These are phyloP conservation scores for Ricordea florida DNA, from an alignment of 92 coral and sea anemone genomes.

Conservation along the genomic window DNA sequence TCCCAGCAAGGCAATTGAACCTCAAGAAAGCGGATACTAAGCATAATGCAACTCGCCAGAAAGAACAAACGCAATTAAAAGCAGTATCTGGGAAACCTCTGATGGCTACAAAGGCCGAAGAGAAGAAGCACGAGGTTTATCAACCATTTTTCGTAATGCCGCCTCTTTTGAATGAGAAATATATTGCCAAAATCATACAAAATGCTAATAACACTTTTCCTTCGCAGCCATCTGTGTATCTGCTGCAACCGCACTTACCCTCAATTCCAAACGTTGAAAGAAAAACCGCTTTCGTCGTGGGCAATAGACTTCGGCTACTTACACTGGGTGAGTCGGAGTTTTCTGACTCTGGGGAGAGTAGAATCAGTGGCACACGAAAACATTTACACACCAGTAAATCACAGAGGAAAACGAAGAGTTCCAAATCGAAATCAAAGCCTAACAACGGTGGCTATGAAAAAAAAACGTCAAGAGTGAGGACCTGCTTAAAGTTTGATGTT, in stretches of 20 bases:
- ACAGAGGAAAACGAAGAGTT: constrained; percentile 9
- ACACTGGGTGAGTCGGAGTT: constrained; percentile 67
- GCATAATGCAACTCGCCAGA: constrained; percentile 8
- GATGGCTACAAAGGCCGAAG: constrained; percentile 18
- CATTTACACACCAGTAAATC: constrained; percentile 40
- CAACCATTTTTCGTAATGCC: constrained; percentile 60
- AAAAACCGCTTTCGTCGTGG: constrained; percentile 63
- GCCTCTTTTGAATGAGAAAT: constrained; percentile 58
- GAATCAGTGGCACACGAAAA: constrained; percentile 30
- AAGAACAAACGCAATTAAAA: constrained; percentile 50
- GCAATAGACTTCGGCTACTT: constrained; percentile 74
- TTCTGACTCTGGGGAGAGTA: constrained; percentile 3
- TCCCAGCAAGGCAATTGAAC: constrained; percentile 53
- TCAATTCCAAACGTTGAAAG: constrained; percentile 90
- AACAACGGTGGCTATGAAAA: neutral
- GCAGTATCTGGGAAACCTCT: constrained; percentile 69
- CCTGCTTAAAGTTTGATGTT: constrained; percentile 71
- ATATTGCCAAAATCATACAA: constrained; percentile 73
- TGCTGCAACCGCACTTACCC: constrained; percentile 87
- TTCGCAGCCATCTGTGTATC: constrained; percentile 55
- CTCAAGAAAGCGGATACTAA: constrained; percentile 25
- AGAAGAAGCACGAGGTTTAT: neutral
- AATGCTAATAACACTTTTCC: constrained; percentile 53
- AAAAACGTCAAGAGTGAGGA: constrained; percentile 7
- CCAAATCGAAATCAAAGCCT: neutral